phyloP scores from a whole-genome alignment of 2,797 vertebrate species.

The Pseudochaenichthys georgianus region DNA sequence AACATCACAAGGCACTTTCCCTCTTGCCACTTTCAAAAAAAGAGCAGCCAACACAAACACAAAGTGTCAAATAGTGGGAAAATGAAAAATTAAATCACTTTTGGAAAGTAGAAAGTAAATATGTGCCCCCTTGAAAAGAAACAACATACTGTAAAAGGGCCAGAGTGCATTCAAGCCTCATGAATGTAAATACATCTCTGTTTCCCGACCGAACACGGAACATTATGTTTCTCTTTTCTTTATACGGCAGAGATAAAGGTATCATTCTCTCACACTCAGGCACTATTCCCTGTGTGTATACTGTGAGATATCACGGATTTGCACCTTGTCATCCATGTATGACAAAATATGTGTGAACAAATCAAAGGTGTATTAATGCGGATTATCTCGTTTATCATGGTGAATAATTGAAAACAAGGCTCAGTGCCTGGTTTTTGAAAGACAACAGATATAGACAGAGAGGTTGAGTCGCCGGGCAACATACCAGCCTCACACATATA shows the following conservation, averaged over 20 bases:
- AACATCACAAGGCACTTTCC: constrained; percentile 45
- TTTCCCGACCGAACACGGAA: constrained; percentile 13
- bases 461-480: constrained; percentile 9
- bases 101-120: constrained; percentile 58
- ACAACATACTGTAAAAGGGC: constrained; percentile 41
- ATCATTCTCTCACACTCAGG: constrained; percentile 3
- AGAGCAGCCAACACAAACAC: constrained; percentile 51
- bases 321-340: constrained; percentile 55
- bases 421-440: constrained; percentile 27
- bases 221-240: constrained; percentile 2
- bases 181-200: constrained; percentile 28
- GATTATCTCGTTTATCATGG: constrained; percentile 24
- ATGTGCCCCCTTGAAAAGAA: constrained; percentile 42
- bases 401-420: constrained; percentile 57
- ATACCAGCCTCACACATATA: constrained; percentile 12
- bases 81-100: constrained; percentile 59
- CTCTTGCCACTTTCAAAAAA: constrained; percentile 20
- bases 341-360: constrained; percentile 56
- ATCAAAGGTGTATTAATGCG: constrained; percentile 25
- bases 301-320: constrained; percentile 45
- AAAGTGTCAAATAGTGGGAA: constrained; percentile 49
- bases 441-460: neutral
- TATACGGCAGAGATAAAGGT: constrained; percentile 7
- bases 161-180: constrained; percentile 8
- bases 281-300: constrained; percentile 18